phyloP scores from a whole-genome alignment of 2,797 vertebrate genomes.

The Gymnothorax javanicus region DNA sequence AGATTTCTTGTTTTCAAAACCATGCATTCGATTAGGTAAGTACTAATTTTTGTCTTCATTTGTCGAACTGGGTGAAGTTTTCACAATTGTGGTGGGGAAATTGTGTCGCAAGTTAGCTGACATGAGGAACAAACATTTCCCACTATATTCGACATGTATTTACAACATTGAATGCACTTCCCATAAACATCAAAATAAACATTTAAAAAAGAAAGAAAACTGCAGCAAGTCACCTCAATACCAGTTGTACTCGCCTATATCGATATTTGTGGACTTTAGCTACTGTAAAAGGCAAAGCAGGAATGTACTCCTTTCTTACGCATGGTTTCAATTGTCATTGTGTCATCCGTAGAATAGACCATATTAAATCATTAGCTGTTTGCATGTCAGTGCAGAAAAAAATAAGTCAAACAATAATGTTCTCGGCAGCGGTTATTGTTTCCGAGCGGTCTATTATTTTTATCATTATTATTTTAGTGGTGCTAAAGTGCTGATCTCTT shows the following conservation, averaged over 20 bases:
- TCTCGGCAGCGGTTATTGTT: neutral
- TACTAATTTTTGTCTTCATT: neutral
- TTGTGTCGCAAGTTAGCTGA: neutral
- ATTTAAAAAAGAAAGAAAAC: neutral
- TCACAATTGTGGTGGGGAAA: neutral
- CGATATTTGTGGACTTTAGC: neutral
- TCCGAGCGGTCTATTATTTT: neutral
- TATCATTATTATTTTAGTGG: too few relatives aligned
- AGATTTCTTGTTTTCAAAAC: constrained; percentile 24
- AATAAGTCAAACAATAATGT: neutral
- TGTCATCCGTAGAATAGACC: too few relatives aligned
- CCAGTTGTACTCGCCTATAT: too few relatives aligned
- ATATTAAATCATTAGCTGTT: too few relatives aligned
- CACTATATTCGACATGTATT: too few relatives aligned
- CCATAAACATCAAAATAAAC: neutral
- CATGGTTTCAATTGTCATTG: too few relatives aligned
- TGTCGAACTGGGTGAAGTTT: neutral
- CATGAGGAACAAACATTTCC: neutral
- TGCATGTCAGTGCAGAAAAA: too few relatives aligned
- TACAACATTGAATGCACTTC: too few relatives aligned
- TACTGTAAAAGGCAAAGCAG: neutral
- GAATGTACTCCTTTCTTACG: too few relatives aligned
- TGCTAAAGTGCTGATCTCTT: neutral
- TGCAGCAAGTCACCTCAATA: neutral
- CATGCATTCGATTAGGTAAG: constrained; percentile 68